Conservation (phyloP, 2,888 invertebrate species). For the Thalpophila matura region DNA sequence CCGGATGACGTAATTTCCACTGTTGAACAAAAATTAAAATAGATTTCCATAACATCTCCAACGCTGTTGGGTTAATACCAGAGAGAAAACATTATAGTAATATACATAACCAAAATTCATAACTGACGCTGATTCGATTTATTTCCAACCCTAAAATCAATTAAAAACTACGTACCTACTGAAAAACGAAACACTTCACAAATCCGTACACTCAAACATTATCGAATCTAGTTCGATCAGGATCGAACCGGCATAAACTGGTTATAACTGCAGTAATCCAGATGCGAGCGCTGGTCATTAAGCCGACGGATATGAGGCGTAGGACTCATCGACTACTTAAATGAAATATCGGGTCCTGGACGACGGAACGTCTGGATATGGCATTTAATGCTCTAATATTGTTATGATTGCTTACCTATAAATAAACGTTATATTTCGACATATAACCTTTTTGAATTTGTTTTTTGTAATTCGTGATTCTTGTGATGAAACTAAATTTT, state of each 20-base stretch:
- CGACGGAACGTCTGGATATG: conserved; percentile 11
- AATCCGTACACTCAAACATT: background rate
- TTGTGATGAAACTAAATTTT: conserved; percentile 1
- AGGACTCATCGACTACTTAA: conserved; percentile 57
- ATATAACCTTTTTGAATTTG: conserved; percentile 13
- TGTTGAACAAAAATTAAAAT: no score
- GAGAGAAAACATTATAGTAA: no score
- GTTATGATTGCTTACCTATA: background rate
- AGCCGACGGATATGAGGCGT: conserved; percentile 71
- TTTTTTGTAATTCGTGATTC: conserved; percentile 6
- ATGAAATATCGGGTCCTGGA: conserved; percentile 54
- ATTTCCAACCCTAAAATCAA: no score
- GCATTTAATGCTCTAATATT: conserved; percentile 16
- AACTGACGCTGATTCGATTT: no score
- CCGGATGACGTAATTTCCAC: no score
- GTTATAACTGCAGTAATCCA: conserved; percentile 59
- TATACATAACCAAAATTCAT: no score
- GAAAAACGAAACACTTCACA: background rate
- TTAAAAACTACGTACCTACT: background rate
- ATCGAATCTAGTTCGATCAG: conserved; percentile 49
- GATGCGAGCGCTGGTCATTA: conserved; percentile 66
- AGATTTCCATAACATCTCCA: no score
- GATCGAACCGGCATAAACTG: conserved; percentile 48
- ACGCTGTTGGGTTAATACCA: no score
- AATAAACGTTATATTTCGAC: background rate